A percentile compares a stretch with the other conserved stretches of the same genome.
Evolutionary conservation across 1,140 invertebrate genomes (phyloP).

Genomic region (Laupala kohalensis): DNA sequence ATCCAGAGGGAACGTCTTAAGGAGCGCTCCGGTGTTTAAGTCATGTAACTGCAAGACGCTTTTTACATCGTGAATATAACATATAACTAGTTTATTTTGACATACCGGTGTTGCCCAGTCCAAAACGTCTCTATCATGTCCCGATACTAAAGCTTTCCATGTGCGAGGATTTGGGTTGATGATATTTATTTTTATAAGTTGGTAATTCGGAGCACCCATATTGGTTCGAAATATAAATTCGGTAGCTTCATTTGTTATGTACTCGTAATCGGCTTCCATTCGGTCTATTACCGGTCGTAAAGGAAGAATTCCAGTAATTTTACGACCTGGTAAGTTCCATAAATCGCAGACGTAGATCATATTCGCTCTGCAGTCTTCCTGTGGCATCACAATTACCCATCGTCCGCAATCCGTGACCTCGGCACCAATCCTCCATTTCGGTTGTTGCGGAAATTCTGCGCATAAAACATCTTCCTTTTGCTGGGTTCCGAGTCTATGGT

Average conservation of each 20-base stretch:
- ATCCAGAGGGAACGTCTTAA: conserved; percentile 63
- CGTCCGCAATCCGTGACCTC: conserved; percentile 78
- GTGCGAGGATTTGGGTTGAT: conserved; percentile 57
- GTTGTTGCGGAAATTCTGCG: conserved; percentile 83
- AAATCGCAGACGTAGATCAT: conserved; percentile 72
- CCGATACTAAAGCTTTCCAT: conserved; percentile 75
- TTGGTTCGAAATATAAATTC: conserved; percentile 85
- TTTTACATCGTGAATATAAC: conserved; percentile 94
- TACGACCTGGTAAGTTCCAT: conserved; percentile 33
- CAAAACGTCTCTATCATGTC: conserved; percentile 77
- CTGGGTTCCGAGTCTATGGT: conserved; percentile 77
- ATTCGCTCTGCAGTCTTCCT: conserved; percentile 79
- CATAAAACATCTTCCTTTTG: conserved; percentile 81
- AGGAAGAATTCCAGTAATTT: conserved; percentile 46
- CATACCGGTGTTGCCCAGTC: conserved; percentile 77
- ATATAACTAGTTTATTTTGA: conserved; percentile 73
- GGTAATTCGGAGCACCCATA: conserved; percentile 83
- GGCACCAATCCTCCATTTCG: conserved; percentile 73
- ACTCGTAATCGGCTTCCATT: conserved; percentile 92
- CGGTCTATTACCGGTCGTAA: conserved; percentile 72
- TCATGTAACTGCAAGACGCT: conserved; percentile 71
- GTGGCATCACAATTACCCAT: conserved; percentile 65
- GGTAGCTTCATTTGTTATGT: conserved; percentile 77
- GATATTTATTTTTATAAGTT: conserved; percentile 81
- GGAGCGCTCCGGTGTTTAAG: conserved; percentile 55